phyloP scores from a whole-genome alignment of 2,113 vertebrate genomes.

The Halcyon senegalensis region DNA sequence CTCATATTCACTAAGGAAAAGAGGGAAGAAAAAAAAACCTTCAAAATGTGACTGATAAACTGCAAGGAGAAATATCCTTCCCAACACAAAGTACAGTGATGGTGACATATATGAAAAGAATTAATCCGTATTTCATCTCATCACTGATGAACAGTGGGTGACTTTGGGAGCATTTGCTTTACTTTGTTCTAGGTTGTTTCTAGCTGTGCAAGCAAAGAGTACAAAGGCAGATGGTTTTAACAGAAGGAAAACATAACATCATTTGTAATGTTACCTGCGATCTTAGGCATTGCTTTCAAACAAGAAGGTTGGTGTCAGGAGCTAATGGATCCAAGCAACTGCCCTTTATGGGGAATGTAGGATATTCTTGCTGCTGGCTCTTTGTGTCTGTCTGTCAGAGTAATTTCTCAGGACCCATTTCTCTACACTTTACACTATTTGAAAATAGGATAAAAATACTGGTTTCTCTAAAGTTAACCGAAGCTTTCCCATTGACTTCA shows the following conservation, averaged over 20 bases:
- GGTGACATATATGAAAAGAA: background rate
- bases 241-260: background rate
- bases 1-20: background rate
- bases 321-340: background rate
- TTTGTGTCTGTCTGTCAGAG: background rate
- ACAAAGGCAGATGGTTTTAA: background rate
- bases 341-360: background rate
- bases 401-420: background rate
- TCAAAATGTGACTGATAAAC: background rate
- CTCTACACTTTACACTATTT: background rate
- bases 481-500: background rate
- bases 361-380: background rate
- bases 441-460: background rate
- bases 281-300: background rate
- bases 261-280: background rate
- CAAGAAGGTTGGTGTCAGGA: background rate
- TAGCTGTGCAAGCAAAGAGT: background rate
- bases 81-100: background rate
- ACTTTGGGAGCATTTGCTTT: background rate
- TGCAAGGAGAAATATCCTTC: background rate
- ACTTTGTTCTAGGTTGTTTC: background rate
- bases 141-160: accelerated
- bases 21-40: accelerated
- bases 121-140: background rate
- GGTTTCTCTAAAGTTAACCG: background rate